phyloP scores from a whole-genome alignment of 1,140 invertebrate genomes.

The Drosophila persimilis region DNA sequence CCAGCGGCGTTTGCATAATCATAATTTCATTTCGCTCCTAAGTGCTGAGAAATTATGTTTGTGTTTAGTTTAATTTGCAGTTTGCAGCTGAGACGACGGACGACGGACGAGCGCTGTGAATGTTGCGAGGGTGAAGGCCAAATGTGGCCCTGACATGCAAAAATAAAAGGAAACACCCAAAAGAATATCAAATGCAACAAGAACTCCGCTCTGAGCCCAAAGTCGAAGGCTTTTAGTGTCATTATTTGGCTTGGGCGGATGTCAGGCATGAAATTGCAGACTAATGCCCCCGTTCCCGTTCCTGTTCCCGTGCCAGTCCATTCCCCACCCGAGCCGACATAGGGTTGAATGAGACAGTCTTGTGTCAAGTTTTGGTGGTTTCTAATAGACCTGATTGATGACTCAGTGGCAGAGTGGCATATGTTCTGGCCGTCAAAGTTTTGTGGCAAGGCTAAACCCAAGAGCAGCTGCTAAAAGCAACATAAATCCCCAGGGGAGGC shows the following conservation, averaged over 20 bases:
- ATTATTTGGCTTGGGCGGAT: conserved; percentile 23
- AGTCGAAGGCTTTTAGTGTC: conserved; percentile 37
- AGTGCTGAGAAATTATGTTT: conserved; percentile 77
- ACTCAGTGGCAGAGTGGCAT: conserved; percentile 59
- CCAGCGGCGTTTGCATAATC: conserved; percentile 65
- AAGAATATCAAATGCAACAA: conserved; percentile 44
- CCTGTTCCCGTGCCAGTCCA: too few species aligned
- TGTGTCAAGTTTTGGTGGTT: conserved; percentile 54
- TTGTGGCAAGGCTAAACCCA: conserved; percentile 29
- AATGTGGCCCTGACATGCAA: conserved; percentile 62
- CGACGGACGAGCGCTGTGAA: neutral
- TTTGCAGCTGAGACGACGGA: conserved; percentile 56
- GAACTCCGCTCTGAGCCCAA: neutral
- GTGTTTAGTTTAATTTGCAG: conserved; percentile 78
- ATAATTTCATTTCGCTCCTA: conserved; percentile 71
- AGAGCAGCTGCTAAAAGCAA: conserved; percentile 52
- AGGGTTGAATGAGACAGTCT: conserved; percentile 38
- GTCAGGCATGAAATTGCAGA: conserved; percentile 40
- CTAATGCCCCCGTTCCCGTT: neutral
- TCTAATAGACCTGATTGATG: conserved; percentile 71
- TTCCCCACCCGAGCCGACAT: neutral
- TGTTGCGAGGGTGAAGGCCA: conserved; percentile 30
- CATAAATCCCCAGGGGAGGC: conserved; percentile 19
- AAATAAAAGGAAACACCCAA: conserved; percentile 5
- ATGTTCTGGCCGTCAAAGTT: conserved; percentile 34